Percentiles rank a stretch among this genome's conserved stretches.
Conservation (phyloP, 2,888 invertebrate species). For the Perizoma flavofasciatum region DNA sequence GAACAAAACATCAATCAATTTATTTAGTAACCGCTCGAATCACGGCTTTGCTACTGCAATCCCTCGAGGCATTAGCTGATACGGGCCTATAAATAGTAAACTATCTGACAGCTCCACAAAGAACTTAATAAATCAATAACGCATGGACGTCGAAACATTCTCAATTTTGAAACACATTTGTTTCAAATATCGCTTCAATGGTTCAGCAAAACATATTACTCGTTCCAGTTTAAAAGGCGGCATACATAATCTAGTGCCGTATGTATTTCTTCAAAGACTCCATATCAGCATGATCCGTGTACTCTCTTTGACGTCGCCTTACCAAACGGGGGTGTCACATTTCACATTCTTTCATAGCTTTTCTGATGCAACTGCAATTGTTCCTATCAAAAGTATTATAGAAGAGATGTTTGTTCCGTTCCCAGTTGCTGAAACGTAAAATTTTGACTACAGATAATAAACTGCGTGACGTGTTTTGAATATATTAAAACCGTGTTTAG, state of each 20-base stretch:
- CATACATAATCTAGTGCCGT: constrained; percentile 57
- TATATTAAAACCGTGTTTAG: constrained; percentile 27
- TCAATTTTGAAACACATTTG: constrained; percentile 39
- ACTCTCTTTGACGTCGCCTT: constrained; percentile 61
- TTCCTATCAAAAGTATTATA: constrained; percentile 55
- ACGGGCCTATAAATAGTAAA: constrained; percentile 37
- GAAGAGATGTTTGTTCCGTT: constrained; percentile 45
- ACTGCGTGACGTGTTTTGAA: constrained; percentile 26
- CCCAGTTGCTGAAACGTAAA: constrained; percentile 45
- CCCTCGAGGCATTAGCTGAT: constrained; percentile 37
- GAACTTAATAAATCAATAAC: constrained; percentile 41
- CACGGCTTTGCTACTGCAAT: constrained; percentile 28
- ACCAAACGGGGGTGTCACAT: constrained; percentile 55
- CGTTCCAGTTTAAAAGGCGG: constrained; percentile 51
- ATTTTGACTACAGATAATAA: constrained; percentile 31
- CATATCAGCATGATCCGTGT: constrained; percentile 62
- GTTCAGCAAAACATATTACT: constrained; percentile 52
- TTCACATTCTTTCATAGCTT: constrained; percentile 56
- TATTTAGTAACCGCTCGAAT: constrained; percentile 31
- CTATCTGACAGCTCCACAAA: constrained; percentile 38
- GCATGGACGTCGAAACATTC: constrained; percentile 36
- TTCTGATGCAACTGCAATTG: constrained; percentile 49
- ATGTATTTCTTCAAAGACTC: constrained; percentile 65
- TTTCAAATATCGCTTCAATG: constrained; percentile 34
- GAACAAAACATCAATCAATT: constrained; percentile 36